Conservation (phyloP, 2,797 vertebrate species). For the Loriculus beryllinus region DNA sequence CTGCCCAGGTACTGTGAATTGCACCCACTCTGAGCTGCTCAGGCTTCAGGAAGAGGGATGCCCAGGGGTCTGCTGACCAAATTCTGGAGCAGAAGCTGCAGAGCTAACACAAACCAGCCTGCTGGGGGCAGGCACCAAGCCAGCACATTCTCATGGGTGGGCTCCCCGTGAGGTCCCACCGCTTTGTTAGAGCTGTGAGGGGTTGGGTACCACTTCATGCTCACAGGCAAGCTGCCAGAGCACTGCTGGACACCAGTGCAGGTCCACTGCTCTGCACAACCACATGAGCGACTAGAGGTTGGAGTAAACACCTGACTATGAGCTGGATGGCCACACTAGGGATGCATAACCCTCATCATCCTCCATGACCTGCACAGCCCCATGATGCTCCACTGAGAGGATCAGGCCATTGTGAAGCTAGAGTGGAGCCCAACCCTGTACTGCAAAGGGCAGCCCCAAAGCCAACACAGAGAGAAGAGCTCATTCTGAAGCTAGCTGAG, state of each 20-base stretch:
- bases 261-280: not conserved
- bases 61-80: not conserved
- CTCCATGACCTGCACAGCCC: not conserved
- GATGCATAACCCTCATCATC: not conserved
- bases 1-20: not conserved
- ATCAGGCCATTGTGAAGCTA: not conserved
- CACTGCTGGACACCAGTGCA: not conserved
- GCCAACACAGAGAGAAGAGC: not conserved
- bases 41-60: not conserved
- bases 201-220: not conserved
- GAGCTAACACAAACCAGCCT: not conserved
- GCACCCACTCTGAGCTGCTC: not conserved
- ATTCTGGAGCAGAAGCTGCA: not conserved
- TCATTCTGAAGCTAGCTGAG: not conserved
- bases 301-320: accelerated
- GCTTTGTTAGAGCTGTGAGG: not conserved
- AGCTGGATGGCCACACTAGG: accelerated
- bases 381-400: accelerated
- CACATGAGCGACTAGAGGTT: accelerated
- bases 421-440: not conserved
- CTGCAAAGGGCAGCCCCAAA: not conserved
- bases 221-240: not conserved
- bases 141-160: not conserved
- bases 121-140: not conserved
- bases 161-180: not conserved